These are phyloP conservation scores for Agrenia bidenticulata DNA, from an alignment of 2,888 invertebrate genomes.

Conservation along the genomic window DNA sequence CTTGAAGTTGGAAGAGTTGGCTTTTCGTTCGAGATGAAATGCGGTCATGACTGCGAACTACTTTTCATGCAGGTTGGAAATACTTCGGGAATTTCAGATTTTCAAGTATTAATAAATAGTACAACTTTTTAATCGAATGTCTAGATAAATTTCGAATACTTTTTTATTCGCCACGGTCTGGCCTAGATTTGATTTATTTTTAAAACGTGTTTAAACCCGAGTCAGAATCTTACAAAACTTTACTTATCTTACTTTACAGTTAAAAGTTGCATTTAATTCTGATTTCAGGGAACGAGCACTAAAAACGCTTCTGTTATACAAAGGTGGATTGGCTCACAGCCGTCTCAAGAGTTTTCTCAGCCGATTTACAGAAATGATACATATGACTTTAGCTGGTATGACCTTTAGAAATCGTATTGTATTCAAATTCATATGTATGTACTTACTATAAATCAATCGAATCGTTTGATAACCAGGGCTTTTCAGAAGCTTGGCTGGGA, in stretches of 20 bases:
- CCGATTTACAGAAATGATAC: constrained; percentile 57
- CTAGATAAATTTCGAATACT: too few species aligned
- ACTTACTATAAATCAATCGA: too few species aligned
- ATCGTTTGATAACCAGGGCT: constrained; percentile 51
- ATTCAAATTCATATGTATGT: too few species aligned
- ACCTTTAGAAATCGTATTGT: constrained; percentile 44
- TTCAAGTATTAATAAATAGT: constrained; percentile 5
- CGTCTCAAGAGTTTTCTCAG: constrained; percentile 55
- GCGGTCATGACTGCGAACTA: constrained; percentile 60
- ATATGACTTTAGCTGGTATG: constrained; percentile 57
- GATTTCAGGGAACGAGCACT: constrained; percentile 55
- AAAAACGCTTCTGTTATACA: constrained; percentile 57
- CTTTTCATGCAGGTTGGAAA: constrained; percentile 58
- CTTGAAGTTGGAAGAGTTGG: constrained; percentile 58
- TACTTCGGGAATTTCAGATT: neutral
- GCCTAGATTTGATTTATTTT: too few species aligned
- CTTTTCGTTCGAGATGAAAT: constrained; percentile 61
- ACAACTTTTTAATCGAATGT: too few species aligned
- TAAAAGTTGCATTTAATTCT: constrained; percentile 13
- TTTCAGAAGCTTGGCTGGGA: constrained; percentile 57
- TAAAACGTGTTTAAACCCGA: too few species aligned
- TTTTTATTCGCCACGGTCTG: too few species aligned
- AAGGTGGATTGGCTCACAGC: constrained; percentile 57
- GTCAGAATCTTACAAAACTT: constrained; percentile 4
- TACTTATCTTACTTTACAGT: too few species aligned